phyloP scores from a whole-genome alignment of 2,888 invertebrate species.

The Nemoura dubitans region DNA sequence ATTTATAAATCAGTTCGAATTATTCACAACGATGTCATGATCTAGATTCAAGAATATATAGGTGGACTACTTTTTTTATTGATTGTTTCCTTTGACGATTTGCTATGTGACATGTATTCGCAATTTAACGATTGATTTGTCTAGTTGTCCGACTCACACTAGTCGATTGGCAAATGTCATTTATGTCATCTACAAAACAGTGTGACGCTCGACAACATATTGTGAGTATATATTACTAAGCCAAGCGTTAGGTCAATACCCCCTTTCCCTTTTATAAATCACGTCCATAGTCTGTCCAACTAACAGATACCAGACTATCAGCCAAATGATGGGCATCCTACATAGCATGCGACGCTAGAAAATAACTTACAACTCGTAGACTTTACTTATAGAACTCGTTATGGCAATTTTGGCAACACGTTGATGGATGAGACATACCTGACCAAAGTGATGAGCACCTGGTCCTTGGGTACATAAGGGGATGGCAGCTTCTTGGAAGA shows the following conservation, averaged over 20 bases:
- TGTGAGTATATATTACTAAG: background rate
- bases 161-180: background rate
- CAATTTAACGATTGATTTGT: background rate
- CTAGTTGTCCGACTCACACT: background rate
- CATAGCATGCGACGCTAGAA: too few species aligned
- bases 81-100: too few species aligned
- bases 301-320: background rate
- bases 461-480: constrained; percentile 79
- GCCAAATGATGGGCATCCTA: too few species aligned
- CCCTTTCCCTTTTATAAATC: constrained; percentile 7
- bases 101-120: background rate
- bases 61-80: too few species aligned
- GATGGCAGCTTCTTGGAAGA: constrained; percentile 92
- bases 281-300: background rate
- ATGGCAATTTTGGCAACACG: too few species aligned
- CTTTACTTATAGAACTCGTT: too few species aligned
- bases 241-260: constrained; percentile 16
- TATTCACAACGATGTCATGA: too few species aligned
- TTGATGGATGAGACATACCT: constrained; percentile 69
- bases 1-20: too few species aligned
- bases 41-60: too few species aligned
- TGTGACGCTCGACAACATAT: background rate
- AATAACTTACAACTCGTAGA: too few species aligned
- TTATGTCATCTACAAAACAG: background rate
- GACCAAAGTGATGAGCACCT: constrained; percentile 83